phyloP scores from a whole-genome alignment of 1,140 invertebrate genomes.

The Bombus superbus region DNA sequence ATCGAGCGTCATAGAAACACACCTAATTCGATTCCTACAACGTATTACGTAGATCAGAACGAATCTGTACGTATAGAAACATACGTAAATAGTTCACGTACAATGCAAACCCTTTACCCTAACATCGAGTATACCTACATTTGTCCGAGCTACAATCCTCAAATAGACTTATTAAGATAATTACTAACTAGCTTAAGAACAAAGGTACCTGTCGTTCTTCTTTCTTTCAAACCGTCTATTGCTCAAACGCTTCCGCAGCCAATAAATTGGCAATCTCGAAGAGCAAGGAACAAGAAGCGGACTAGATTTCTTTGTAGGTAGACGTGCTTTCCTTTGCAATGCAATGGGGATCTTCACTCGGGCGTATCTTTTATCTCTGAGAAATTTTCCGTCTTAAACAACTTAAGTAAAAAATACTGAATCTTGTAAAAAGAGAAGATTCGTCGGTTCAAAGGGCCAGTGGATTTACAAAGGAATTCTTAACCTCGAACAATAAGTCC shows the following conservation, averaged over 20 bases:
- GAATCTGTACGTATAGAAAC: background rate
- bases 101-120: too few species aligned
- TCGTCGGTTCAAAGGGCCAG: background rate
- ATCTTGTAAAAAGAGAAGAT: background rate
- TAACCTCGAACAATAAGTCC: too few species aligned
- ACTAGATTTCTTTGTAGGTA: constrained; percentile 2
- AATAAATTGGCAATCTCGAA: background rate
- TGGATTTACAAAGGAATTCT: background rate
- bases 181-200: background rate
- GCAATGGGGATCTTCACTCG: background rate
- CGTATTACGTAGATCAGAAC: background rate
- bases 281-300: background rate
- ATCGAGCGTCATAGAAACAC: background rate
- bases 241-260: background rate
- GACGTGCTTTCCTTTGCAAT: background rate
- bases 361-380: background rate
- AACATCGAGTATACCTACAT: background rate
- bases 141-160: background rate
- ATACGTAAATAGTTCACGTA: background rate
- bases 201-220: background rate
- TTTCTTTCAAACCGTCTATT: background rate
- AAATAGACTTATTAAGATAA: background rate
- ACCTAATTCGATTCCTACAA: background rate
- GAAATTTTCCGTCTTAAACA: background rate
- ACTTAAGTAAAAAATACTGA: background rate